A percentile compares a stretch with the other conserved stretches of the same genome.
phyloP scores from a whole-genome alignment of 1,140 invertebrate genomes.

The Caerostris extrusa region DNA sequence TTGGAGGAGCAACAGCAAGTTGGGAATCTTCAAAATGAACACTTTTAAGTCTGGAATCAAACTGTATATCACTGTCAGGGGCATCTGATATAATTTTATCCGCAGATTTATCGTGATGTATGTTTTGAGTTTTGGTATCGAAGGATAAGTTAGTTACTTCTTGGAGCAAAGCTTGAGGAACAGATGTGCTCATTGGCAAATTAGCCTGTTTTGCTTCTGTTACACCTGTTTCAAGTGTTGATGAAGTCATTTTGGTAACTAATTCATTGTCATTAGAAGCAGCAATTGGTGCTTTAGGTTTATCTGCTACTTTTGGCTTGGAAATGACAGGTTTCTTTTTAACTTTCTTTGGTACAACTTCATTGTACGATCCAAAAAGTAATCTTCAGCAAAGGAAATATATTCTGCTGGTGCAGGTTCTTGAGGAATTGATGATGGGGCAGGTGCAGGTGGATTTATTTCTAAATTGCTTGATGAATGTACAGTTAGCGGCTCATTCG shows the following conservation, averaged over 20 bases:
- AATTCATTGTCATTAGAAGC: background rate
- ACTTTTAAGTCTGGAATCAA: constrained; percentile 13
- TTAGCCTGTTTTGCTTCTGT: background rate
- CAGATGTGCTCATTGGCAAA: background rate
- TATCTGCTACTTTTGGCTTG: background rate
- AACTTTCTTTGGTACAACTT: constrained; percentile 42
- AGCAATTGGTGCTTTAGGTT: background rate
- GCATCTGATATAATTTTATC: background rate
- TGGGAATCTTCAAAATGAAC: constrained; percentile 67
- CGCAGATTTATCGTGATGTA: background rate
- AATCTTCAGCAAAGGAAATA: constrained; percentile 71
- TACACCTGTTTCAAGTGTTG: background rate
- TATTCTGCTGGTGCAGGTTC: constrained; percentile 34
- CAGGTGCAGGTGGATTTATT: background rate
- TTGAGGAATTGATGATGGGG: background rate
- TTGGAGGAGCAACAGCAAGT: constrained; percentile 39
- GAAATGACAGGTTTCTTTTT: constrained; percentile 21
- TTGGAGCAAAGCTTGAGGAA: background rate
- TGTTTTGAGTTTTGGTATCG: background rate
- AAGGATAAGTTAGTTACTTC: background rate
- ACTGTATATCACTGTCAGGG: background rate
- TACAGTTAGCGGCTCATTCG: background rate
- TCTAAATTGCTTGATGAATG: background rate
- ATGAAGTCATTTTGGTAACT: background rate
- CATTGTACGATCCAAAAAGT: constrained; percentile 76